Evolutionary conservation across 1,140 invertebrate species (phyloP).

Genomic region (Saccostrea glomerata): DNA sequence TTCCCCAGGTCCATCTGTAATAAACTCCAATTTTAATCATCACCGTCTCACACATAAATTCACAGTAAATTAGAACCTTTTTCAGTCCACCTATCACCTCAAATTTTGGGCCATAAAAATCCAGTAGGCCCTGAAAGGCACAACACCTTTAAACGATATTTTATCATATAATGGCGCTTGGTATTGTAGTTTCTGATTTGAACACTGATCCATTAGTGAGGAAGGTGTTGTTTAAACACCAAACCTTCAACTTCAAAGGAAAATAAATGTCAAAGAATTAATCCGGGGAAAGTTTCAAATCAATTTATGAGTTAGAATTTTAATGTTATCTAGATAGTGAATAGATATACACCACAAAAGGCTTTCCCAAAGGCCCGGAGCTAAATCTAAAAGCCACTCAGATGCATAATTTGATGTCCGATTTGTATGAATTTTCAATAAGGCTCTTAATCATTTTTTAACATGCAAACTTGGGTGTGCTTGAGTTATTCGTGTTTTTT

Average conservation of each 20-base stretch:
- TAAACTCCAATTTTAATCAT: constrained; percentile 35
- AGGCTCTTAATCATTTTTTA: not conserved
- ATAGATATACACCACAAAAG: not conserved
- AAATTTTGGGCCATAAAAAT: constrained; percentile 26
- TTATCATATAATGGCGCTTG: constrained; percentile 17
- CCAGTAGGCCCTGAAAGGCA: constrained; percentile 20
- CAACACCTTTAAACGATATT: constrained; percentile 36
- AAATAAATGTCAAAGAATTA: constrained; percentile 37
- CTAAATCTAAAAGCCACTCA: not conserved
- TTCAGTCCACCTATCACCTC: constrained; percentile 21
- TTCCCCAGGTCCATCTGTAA: not conserved
- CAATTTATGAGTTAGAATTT: constrained; percentile 35
- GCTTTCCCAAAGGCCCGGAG: no score
- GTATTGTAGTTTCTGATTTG: constrained; percentile 12
- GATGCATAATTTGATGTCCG: constrained; percentile 1
- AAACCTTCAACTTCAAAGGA: constrained; percentile 21
- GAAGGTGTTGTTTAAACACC: not conserved
- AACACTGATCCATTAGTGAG: constrained; percentile 14
- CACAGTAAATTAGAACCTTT: constrained; percentile 34
- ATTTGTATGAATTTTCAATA: constrained; percentile 19
- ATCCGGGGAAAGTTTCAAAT: constrained; percentile 23
- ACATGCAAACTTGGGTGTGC: not conserved
- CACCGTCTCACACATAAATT: constrained; percentile 19
- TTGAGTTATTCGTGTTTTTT: no score
- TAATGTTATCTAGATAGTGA: constrained; percentile 23